Conservation (phyloP, 2,888 invertebrate species). For the Volucella inanis region DNA sequence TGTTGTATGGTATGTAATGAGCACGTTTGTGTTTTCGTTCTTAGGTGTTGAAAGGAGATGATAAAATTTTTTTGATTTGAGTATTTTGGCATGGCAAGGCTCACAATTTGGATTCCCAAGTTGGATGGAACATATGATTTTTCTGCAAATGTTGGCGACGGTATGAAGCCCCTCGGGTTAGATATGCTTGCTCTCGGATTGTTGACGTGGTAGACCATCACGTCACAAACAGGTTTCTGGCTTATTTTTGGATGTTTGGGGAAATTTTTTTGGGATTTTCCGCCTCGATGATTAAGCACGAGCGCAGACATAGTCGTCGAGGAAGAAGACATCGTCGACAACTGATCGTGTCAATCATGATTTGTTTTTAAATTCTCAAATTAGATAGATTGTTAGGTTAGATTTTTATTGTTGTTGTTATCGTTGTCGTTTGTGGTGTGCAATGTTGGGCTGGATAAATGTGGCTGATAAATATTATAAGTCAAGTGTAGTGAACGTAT, state of each 20-base stretch:
- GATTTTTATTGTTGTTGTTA: neutral
- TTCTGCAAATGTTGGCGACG: neutral
- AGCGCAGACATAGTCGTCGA: neutral
- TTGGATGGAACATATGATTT: constrained; percentile 5
- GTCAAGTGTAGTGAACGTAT: neutral
- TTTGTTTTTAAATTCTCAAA: constrained; percentile 40
- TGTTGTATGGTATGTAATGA: no score
- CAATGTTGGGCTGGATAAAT: neutral
- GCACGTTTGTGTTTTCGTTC: neutral
- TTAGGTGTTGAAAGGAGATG: neutral
- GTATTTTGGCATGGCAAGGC: neutral
- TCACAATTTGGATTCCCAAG: constrained; percentile 11
- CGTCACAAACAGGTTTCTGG: constrained; percentile 40
- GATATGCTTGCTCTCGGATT: neutral
- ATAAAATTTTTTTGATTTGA: neutral
- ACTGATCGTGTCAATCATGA: constrained; percentile 13
- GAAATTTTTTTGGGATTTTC: constrained; percentile 35
- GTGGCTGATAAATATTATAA: neutral
- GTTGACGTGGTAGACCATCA: neutral
- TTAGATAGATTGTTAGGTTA: constrained; percentile 4
- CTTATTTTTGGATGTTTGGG: constrained; percentile 11
- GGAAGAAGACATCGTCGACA: neutral
- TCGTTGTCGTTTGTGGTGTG: neutral
- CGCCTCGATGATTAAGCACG: constrained; percentile 34
- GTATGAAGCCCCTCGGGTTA: no score